Evolutionary conservation across 2,888 invertebrate genomes (phyloP).

Genomic region (Sarcophaga rosellei): DNA sequence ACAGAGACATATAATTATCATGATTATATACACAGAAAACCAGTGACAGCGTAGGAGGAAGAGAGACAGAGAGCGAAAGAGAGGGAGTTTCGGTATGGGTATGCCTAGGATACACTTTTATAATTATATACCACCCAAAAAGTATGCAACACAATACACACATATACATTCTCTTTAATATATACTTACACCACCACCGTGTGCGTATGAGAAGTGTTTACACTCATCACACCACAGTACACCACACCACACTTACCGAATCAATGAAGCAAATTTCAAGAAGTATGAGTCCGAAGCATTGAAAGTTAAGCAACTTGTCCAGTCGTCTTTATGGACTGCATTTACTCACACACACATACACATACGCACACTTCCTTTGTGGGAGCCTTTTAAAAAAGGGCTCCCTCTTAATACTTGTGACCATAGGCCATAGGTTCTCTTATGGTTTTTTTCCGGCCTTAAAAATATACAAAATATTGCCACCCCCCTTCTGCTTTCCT

Average conservation of each 20-base stretch:
- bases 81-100: not conserved
- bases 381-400: not conserved
- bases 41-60: not conserved
- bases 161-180: conserved; percentile 35
- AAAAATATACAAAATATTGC: no score
- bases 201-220: no score
- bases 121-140: conserved; percentile 68
- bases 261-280: conserved; percentile 42
- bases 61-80: not conserved
- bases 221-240: not conserved
- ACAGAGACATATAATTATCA: conserved; percentile 59
- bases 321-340: conserved; percentile 29
- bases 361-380: conserved; percentile 16
- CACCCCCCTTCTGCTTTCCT: not conserved
- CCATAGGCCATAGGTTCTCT: no score
- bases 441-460: no score
- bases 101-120: conserved; percentile 39
- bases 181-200: not conserved
- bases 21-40: conserved; percentile 52
- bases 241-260: conserved; percentile 25
- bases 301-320: conserved; percentile 45
- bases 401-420: not conserved
- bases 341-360: conserved; percentile 10
- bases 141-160: conserved; percentile 55
- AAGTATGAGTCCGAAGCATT: conserved; percentile 39